Base-by-base conservation (phyloP, 2,888 invertebrate genomes). In the Leptinotarsa haldemani region DNA sequence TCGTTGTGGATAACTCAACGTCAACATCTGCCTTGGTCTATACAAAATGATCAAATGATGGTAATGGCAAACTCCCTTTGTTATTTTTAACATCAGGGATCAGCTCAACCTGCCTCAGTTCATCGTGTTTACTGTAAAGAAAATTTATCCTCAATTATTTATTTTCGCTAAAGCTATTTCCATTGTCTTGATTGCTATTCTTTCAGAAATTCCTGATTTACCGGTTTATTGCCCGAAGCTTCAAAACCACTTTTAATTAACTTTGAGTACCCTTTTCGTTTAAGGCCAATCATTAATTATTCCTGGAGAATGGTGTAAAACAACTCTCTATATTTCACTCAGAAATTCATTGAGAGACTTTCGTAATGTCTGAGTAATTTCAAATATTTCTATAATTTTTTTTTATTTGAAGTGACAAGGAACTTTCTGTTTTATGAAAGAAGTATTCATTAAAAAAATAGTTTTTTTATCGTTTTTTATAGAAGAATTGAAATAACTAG, bases 161-260 rank as follows among this genome's bases (percentile, higher is more conserved):
- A 40, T 40, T 56, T 56, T 15, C 15, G 3, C 20, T 3, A 15
- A 56, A 56, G 56, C 56, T 30, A 40, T 61, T 40, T 61, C 40
- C 50, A 52, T 69, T 46, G 69, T 69, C 58, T 69, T 48, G 25
- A 69, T 69, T 64, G 61, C 63, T 20, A 46, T 69, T 69, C 48
- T 69, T 63, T 50, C 30, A 20, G 22, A 61, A 63, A 50, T 50
- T 69, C 50, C 15, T 50, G 22, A 48, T 48, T 64, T 18, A 50
- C 20, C 63, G 20, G 20, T 69, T 69, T 52, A 63, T 50, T 48
- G 48, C 63, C 63, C 47, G 15, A 63, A 50, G 63, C 69, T 63
- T 9, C 64, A 69, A 69, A 69, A 69, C 63, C 63, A 47, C 61
- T 63, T 69, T 69, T 69, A 69, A 69, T 69, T 69, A 69, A 47